Percentiles rank a stretch among this genome's conserved stretches.
Conservation (phyloP, 2,888 invertebrate species). For the Cataglyphis livida region DNA sequence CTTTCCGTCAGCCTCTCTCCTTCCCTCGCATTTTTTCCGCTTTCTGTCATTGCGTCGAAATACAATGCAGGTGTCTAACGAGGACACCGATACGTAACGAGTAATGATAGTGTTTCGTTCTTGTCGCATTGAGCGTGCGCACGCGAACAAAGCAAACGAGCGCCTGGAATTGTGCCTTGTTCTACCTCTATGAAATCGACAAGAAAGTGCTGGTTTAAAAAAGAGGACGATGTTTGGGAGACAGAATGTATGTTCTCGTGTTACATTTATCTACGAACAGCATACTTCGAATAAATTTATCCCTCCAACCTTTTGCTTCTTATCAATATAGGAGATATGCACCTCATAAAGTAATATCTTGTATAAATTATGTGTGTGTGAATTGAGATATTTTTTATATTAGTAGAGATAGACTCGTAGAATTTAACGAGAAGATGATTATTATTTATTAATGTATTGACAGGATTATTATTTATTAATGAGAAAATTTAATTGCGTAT, state of each 20-base stretch:
- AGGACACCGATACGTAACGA: constrained; percentile 46
- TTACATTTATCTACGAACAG: constrained; percentile 11
- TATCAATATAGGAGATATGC: background rate
- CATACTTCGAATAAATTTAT: constrained; percentile 26
- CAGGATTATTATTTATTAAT: background rate
- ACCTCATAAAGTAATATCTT: background rate
- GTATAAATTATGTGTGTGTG: background rate
- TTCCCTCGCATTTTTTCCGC: constrained; percentile 4
- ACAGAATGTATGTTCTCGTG: constrained; percentile 11
- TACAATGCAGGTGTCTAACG: constrained; percentile 42
- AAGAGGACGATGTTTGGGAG: background rate
- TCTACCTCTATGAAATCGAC: constrained; percentile 30
- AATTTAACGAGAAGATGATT: too few species aligned
- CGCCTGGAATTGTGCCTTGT: constrained; percentile 39
- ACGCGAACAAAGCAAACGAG: constrained; percentile 12
- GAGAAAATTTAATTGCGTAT: background rate
- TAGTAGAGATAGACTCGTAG: too few species aligned
- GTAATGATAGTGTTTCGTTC: constrained; percentile 15
- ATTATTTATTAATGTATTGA: too few species aligned
- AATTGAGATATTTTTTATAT: constrained; percentile 1
- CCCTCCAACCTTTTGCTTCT: background rate
- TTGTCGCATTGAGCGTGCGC: constrained; percentile 26
- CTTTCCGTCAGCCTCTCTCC: background rate
- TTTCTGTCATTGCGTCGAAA: constrained; percentile 25
- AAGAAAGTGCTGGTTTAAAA: background rate